Conservation (phyloP, 2,797 vertebrate genomes). For the Melanotaenia trifasciata region DNA sequence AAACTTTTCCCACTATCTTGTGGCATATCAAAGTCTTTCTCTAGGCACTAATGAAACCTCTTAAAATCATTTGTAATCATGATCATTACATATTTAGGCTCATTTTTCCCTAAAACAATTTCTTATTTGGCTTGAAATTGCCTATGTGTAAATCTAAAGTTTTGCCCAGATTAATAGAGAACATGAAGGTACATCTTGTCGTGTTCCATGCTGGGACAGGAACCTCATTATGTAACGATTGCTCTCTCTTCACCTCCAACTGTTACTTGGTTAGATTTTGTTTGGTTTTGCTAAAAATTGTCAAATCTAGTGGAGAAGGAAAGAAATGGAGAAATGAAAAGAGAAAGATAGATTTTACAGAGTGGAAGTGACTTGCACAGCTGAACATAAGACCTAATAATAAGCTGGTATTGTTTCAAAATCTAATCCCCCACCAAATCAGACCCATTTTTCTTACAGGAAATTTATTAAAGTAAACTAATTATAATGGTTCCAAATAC, state of each 20-base stretch:
- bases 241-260: background rate
- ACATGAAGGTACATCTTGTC: background rate
- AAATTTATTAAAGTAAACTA: background rate
- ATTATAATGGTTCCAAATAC: background rate
- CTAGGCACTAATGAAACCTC: background rate
- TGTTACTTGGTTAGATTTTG: background rate
- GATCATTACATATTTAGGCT: background rate
- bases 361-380: background rate
- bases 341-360: background rate
- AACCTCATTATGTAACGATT: background rate
- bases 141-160: background rate
- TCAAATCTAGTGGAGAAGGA: background rate
- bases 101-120: too few species aligned
- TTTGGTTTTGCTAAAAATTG: background rate
- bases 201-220: background rate
- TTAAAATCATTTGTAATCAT: background rate
- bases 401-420: background rate
- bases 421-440: background rate
- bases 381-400: background rate
- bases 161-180: too few species aligned
- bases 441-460: background rate
- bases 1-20: background rate
- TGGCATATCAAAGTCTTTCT: background rate
- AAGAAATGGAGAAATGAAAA: background rate
- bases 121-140: background rate